Conservation (phyloP, 1,140 invertebrate genomes). For the Tetraneura akinire region DNA sequence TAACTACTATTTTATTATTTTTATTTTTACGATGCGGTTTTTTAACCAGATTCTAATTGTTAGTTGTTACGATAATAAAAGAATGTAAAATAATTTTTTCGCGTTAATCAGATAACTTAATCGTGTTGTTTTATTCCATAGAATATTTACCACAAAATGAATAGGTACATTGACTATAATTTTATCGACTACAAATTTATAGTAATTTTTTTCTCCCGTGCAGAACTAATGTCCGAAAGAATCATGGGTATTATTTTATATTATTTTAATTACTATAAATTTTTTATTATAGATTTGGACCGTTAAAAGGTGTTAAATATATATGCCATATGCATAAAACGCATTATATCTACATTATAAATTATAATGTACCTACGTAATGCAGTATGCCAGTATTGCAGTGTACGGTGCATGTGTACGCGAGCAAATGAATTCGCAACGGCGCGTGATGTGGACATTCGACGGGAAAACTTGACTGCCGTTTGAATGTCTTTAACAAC, state of each 20-base stretch:
- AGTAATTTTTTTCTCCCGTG: too few species aligned
- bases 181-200: too few species aligned
- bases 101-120: slow-evolving; percentile 28
- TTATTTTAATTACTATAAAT: background rate
- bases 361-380: background rate
- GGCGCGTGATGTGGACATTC: too few species aligned
- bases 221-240: slow-evolving; percentile 37
- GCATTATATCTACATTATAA: background rate
- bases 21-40: background rate
- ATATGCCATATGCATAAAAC: background rate
- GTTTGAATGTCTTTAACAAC: too few species aligned
- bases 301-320: background rate
- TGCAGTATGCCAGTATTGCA: background rate
- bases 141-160: too few species aligned
- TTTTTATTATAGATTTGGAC: background rate
- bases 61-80: background rate
- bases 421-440: slow-evolving; percentile 33
- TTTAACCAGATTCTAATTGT: background rate
- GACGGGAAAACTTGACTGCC: too few species aligned
- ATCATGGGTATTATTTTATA: background rate
- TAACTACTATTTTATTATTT: too few species aligned
- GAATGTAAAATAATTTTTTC: slow-evolving; percentile 27
- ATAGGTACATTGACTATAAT: too few species aligned
- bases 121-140: slow-evolving; percentile 43
- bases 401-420: background rate